These are phyloP conservation scores for Ochotona princeps DNA, from an alignment of 2,113 vertebrate species.

Conservation along the genomic window DNA sequence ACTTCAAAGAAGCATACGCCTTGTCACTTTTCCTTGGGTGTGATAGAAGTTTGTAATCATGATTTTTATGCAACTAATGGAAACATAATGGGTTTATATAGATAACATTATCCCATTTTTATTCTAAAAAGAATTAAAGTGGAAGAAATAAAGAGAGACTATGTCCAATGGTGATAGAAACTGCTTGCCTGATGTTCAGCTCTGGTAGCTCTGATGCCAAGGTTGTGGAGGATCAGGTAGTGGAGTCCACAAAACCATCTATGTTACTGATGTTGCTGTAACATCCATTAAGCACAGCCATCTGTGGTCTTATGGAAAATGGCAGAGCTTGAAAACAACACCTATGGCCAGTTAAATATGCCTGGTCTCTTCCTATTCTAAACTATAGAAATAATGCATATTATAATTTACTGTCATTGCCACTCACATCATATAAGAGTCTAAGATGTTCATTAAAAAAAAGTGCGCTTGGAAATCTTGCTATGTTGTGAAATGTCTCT, in stretches of 20 bases:
- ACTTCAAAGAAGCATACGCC: not conserved
- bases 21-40: not conserved
- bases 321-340: not conserved
- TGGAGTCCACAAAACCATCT: not conserved
- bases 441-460: not conserved
- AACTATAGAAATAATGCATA: not conserved
- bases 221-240: too few species aligned
- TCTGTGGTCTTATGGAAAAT: not conserved
- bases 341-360: not conserved
- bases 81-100: not conserved
- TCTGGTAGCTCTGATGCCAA: not conserved
- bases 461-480: not conserved
- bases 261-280: not conserved
- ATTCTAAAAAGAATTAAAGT: not conserved
- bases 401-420: not conserved
- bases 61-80: not conserved
- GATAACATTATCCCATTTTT: not conserved
- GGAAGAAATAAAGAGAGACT: not conserved
- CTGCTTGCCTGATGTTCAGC: not conserved
- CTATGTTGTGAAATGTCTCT: not conserved
- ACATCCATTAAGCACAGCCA: not conserved
- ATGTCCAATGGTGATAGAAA: not conserved
- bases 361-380: not conserved
- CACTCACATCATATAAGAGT: not conserved
- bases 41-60: not conserved